Base-by-base conservation (phyloP, 2,888 invertebrate species). In the Halictus quadricinctus region DNA sequence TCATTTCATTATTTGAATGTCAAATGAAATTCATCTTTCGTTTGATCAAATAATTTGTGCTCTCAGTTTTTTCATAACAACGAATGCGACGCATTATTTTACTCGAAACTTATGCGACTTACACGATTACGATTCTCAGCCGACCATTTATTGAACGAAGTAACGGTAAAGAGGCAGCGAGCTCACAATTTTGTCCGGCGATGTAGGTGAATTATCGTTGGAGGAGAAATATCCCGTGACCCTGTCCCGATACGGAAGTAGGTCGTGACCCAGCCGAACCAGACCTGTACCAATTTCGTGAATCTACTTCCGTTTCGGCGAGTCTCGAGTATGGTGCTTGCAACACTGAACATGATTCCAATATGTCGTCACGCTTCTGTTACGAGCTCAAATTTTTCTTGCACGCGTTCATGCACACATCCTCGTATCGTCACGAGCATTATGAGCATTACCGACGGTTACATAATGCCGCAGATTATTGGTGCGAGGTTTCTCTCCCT, bases 231-330 rank as follows among this genome's bases (percentile, higher is more conserved):
- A 69, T 43, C 36, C 41, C 69, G 41, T 41, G 69, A 69, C 83
- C 69, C 79, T 78, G 79, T 79, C 73, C 80, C 72, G 48, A 73
- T 25, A 29, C 70, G 72, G 81, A 92, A 91, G 81, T 92, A 72
- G 92, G 91, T 92, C 92, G 76, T 84, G 91, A 91, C 91, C 92
- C 78, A 92, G 88, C 89, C 88, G 83, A 81, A 36, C 80, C 78
- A 84, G 89, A 90, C 81, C 80, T 83, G 89, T 70, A 85, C 89
- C 88, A 89, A 91, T 91, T 91, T 88, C 83, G 76, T 84, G 83
- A 87, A 86, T 85, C 76, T 81, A 48, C 84, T 84, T 79, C 76
- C 46, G 79, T 75, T 76, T 50, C 82, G 29, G 18, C 58, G 43
- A 73, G 69, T 79, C 74, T 76, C 78, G 78, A 8, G 36, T 66